Base-by-base conservation (phyloP, 2,797 vertebrate genomes). In the Rhyacichthys aspro region DNA sequence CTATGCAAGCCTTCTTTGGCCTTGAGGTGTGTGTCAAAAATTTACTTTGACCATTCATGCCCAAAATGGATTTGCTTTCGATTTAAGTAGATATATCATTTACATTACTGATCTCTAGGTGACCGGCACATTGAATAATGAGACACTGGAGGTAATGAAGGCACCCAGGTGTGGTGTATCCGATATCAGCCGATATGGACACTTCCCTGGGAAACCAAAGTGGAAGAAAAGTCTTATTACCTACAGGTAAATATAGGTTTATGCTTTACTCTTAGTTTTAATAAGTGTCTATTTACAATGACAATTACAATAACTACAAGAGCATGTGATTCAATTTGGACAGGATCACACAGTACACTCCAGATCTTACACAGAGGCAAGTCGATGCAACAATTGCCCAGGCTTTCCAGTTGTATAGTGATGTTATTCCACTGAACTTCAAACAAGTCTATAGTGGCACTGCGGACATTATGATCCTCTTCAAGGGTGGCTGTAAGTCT, bases 231-330 rank as follows among this genome's bases (percentile, higher is more conserved):
- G 11, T 17, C 4, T 50, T 0, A 61, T 96, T 47, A 94, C 94
- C 23, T 96, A 95, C 90, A 93, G 60, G 94, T 95, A 63, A 63
- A n/a, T n/a, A n/a, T n/a, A n/a, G n/a, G n/a, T n/a, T n/a, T n/a
- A n/a, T n/a, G n/a, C n/a, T n/a, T n/a, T n/a, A n/a, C n/a, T n/a
- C n/a, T n/a, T n/a, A n/a, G n/a, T n/a, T n/a, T n/a, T n/a, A n/a
- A n/a, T n/a, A n/a, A n/a, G n/a, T n/a, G n/a, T n/a, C n/a, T n/a
- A n/a, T n/a, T n/a, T n/a, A n/a, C n/a, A n/a, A n/a, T n/a, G n/a
- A n/a, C n/a, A n/a, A n/a, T n/a, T n/a, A n/a, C n/a, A n/a, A n/a
- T n/a, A n/a, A n/a, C n/a, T n/a, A n/a, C n/a, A n/a, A n/a, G n/a
- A n/a, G n/a, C n/a, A n/a, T n/a, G n/a, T n/a, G n/a, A n/a, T n/a